These are phyloP conservation scores for Xiphophorus maculatus DNA, from an alignment of 2,113 vertebrate genomes.

Conservation along the genomic window DNA sequence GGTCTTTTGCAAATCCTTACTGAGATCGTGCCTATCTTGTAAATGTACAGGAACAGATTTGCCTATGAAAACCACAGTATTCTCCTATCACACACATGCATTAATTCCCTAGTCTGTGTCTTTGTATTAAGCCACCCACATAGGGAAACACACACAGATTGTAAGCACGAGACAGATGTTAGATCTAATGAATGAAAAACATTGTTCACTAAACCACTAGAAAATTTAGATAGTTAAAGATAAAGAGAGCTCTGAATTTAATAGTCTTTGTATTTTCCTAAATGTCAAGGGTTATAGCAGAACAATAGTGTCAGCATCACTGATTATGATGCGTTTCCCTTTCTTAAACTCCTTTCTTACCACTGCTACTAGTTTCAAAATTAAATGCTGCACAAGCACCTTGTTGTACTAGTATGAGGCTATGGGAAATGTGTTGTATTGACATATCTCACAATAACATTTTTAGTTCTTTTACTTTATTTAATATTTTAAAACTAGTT, in stretches of 20 bases:
- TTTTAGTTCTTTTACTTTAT: slow-evolving; percentile 52
- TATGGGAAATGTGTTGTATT: background rate
- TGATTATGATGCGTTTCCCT: slow-evolving; percentile 16
- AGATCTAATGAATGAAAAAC: slow-evolving; percentile 61
- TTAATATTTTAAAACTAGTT: slow-evolving; percentile 23
- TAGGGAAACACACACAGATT: background rate
- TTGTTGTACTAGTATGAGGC: background rate
- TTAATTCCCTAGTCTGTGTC: slow-evolving; percentile 13
- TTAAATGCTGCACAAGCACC: background rate
- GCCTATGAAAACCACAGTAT: background rate
- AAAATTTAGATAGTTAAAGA: slow-evolving; percentile 26
- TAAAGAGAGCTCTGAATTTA: slow-evolving; percentile 37
- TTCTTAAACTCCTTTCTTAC: slow-evolving; percentile 30
- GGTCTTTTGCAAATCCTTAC: slow-evolving; percentile 46
- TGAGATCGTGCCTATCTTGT: slow-evolving; percentile 25
- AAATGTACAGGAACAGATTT: slow-evolving; percentile 19
- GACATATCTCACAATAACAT: slow-evolving; percentile 10
- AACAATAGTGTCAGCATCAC: slow-evolving; percentile 26
- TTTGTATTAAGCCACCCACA: background rate
- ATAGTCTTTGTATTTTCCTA: slow-evolving; percentile 43
- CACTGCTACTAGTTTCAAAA: slow-evolving; percentile 11
- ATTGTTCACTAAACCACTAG: slow-evolving; percentile 29
- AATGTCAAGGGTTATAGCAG: slow-evolving; percentile 30
- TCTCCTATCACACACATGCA: background rate
- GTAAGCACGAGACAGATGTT: slow-evolving; percentile 16